Evolutionary conservation across 2,888 invertebrate species (phyloP), one percentile per base, ranked within the genome.

Genomic region (Cryptops parisi): DNA sequence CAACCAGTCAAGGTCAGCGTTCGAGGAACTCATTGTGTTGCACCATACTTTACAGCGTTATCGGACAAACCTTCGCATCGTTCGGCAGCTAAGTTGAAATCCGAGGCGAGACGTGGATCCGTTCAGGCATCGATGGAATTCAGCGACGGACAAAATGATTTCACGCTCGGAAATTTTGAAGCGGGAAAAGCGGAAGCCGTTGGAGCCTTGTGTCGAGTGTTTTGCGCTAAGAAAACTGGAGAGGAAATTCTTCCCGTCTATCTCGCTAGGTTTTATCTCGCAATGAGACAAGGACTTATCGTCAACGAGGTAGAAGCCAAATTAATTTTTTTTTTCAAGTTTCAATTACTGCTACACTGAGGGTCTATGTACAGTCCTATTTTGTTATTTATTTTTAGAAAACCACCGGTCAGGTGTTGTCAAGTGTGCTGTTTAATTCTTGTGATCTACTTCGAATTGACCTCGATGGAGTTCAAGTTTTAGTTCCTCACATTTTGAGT

Each of bases 151-250:
- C 21, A 49, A 23, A 38, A 27, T 6, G 61, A 59, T 44, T 57
- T 59, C 26, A 59, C 61, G n/a, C 54, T 60, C 2, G 58, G 58
- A 46, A 60, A 62, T 57, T 74, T 72, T 59, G 72, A 76, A 61
- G 70, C 72, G 66, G 84, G 97, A 1, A 78, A 89, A 55, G 96
- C 97, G 0, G 91, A 93, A 70, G 96, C 97, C 0, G 77, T 96
- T 62, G 97, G 94, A 22, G 84, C 96, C 2, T 72, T 98, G 22
- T 97, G 97, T 69, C 78, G 94, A 63, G 90, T 97, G 65, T 84
- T 98, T 68, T 94, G 91, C 69, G 84, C 94, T 0, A 93, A 93
- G 71, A 90, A 89, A 70, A 89, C 91, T 1, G 86, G 87, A 40
- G 94, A 94, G 72, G 84, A 85, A 65, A 89, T 98, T 61, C 74